phyloP scores from a whole-genome alignment of 2,888 invertebrate species.

The Eilema caniola region DNA sequence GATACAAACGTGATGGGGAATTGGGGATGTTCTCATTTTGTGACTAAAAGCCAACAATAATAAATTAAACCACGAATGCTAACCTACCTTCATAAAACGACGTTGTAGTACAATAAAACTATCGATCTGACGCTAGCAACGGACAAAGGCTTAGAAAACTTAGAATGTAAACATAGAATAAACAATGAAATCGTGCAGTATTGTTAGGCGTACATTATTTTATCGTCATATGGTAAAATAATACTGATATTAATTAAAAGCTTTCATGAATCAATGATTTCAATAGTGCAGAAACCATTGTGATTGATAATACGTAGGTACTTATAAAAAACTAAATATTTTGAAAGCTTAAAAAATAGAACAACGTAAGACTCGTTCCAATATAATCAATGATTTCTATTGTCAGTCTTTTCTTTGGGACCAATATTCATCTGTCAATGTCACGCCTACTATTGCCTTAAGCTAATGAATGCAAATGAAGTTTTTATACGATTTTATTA shows the following conservation, averaged over 20 bases:
- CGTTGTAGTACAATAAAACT: background rate
- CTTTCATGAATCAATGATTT: too few species aligned
- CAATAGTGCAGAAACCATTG: background rate
- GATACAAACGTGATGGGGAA: too few species aligned
- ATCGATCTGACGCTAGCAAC: background rate
- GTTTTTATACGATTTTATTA: slow-evolving; percentile 51
- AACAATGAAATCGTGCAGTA: background rate
- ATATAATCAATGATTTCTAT: slow-evolving; percentile 50
- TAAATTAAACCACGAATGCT: background rate
- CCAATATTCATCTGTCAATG: slow-evolving; percentile 60
- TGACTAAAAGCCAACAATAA: background rate
- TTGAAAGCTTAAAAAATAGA: slow-evolving; percentile 4
- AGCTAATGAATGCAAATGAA: slow-evolving; percentile 57
- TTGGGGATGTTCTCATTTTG: background rate
- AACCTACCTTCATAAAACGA: background rate
- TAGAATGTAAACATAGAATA: background rate
- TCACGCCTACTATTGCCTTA: slow-evolving; percentile 47
- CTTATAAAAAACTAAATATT: background rate
- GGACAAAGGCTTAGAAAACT: background rate
- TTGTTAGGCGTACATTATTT: background rate
- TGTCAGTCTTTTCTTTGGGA: slow-evolving; percentile 37
- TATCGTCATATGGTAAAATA: background rate
- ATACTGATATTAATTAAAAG: background rate
- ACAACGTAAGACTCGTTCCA: slow-evolving; percentile 23
- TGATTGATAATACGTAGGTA: background rate